A percentile compares a stretch with the other conserved stretches of the same genome.
These are phyloP conservation scores for Martes martes DNA, from an alignment of 2,113 vertebrate species.

Conservation along the genomic window DNA sequence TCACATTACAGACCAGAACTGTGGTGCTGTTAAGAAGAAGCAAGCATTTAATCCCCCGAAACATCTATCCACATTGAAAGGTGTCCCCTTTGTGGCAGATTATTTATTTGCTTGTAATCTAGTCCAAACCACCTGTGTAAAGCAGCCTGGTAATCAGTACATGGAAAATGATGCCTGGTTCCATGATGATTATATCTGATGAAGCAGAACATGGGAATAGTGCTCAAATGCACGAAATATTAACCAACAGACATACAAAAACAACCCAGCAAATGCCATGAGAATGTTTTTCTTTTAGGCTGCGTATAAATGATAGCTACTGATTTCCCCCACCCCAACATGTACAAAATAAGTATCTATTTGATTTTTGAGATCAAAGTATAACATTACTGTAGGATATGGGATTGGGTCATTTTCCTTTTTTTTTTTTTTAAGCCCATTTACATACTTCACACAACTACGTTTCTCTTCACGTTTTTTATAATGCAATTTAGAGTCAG, in stretches of 20 bases:
- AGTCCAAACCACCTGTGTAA: conserved; percentile 20
- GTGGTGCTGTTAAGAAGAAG: background rate
- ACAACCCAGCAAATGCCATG: conserved; percentile 13
- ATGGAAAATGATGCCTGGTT: conserved; percentile 48
- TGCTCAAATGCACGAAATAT: conserved; percentile 64
- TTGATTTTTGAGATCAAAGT: conserved; percentile 55
- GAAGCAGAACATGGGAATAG: conserved; percentile 40
- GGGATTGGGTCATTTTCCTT: conserved; percentile 53
- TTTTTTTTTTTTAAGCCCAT: conserved; percentile 40
- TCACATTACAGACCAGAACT: background rate
- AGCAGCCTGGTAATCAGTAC: background rate
- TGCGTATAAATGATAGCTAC: background rate
- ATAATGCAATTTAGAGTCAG: conserved; percentile 17
- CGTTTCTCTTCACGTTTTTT: conserved; percentile 76
- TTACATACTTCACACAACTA: conserved; percentile 70
- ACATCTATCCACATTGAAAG: background rate
- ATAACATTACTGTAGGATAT: conserved; percentile 29
- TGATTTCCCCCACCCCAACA: background rate
- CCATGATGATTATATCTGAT: background rate
- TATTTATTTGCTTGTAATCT: background rate
- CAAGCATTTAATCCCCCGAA: background rate
- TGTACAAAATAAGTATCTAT: conserved; percentile 64
- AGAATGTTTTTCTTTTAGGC: conserved; percentile 55
- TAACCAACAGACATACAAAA: conserved; percentile 70
- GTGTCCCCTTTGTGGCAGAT: background rate